Evolutionary conservation across 2,797 vertebrate genomes (phyloP).

Genomic region (Sus cebifrons): DNA sequence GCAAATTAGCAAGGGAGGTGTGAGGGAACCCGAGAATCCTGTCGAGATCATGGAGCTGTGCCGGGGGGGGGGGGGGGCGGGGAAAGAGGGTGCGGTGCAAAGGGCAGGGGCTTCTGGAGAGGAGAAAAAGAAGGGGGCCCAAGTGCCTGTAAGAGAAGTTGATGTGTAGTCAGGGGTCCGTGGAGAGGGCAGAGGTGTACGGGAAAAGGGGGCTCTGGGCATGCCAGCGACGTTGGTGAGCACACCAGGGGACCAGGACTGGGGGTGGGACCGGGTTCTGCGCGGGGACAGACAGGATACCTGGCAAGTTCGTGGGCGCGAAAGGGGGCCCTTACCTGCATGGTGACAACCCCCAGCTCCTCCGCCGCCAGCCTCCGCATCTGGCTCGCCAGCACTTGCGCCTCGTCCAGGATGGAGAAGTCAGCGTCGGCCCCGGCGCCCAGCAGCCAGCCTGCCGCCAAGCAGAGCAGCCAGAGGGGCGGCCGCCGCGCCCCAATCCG

Average conservation of each 20-base stretch:
- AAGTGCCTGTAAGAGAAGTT: background rate
- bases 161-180: background rate
- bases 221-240: background rate
- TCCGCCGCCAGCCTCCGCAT: slow-evolving; percentile 96
- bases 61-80: background rate
- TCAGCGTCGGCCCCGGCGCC: slow-evolving; percentile 93
- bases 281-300: background rate
- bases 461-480: slow-evolving; percentile 90
- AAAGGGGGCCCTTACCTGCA: slow-evolving; percentile 94
- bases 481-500: slow-evolving; percentile 79
- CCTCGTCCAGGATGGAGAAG: slow-evolving; percentile 97
- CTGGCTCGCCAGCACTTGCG: slow-evolving; percentile 95
- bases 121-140: background rate
- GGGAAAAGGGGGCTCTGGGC: background rate
- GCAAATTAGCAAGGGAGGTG: background rate
- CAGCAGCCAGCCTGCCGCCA: slow-evolving; percentile 91
- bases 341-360: slow-evolving; percentile 97
- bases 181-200: background rate
- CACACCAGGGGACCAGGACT: background rate
- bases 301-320: background rate
- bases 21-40: background rate
- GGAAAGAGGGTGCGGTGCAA: background rate
- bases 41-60: background rate
- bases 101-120: slow-evolving; percentile 24
- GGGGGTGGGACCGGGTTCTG: background rate